phyloP scores from a whole-genome alignment of 1,140 invertebrate species.

The Cyphomyrmex costatus region DNA sequence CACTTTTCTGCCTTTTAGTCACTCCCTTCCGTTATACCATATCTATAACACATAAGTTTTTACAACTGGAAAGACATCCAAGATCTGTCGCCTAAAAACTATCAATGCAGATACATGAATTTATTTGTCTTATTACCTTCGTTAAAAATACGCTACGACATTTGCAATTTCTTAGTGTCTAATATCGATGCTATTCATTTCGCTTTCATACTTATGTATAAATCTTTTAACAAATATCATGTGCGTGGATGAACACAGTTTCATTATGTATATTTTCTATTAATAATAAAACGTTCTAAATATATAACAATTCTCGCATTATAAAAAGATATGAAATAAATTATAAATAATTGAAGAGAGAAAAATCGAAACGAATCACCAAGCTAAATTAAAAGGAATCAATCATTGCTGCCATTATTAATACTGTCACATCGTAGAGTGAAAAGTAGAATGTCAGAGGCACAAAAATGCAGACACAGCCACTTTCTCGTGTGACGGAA shows the following conservation, averaged over 20 bases:
- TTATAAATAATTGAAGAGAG: background rate
- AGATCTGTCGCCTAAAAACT: constrained; percentile 21
- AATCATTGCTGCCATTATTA: background rate
- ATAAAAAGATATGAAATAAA: background rate
- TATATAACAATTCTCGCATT: background rate
- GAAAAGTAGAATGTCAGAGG: background rate
- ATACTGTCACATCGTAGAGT: background rate
- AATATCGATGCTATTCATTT: constrained; percentile 7
- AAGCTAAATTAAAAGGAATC: background rate
- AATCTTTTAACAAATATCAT: background rate
- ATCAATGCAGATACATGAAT: constrained; percentile 16
- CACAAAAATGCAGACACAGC: constrained; percentile 19
- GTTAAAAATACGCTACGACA: constrained; percentile 27
- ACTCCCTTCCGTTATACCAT: background rate
- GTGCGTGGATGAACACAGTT: background rate
- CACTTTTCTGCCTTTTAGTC: background rate
- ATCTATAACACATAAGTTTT: background rate
- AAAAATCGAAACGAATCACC: background rate
- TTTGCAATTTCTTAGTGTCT: constrained; percentile 35
- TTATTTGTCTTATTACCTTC: constrained; percentile 29
- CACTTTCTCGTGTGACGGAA: constrained; percentile 10
- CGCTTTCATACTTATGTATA: background rate
- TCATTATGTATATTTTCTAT: background rate
- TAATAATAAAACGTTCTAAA: background rate
- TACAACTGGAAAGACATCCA: constrained; percentile 19